Evolutionary conservation across 2,888 invertebrate species (phyloP).

Genomic region (Cataglyphis cursor): DNA sequence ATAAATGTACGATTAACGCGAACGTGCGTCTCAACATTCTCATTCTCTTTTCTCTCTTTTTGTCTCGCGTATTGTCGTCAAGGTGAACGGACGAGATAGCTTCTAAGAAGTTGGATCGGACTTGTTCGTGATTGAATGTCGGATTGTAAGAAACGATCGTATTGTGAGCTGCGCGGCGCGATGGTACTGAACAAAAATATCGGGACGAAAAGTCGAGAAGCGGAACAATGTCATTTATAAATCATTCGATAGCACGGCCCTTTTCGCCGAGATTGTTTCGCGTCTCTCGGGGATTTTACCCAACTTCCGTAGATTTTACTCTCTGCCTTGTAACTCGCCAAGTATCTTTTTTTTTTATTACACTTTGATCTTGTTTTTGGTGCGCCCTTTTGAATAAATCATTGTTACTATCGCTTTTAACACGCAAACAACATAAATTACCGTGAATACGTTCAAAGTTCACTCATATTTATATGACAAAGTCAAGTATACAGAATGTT

Average conservation of each 20-base stretch:
- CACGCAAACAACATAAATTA: neutral
- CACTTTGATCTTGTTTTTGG: slow-evolving; percentile 19
- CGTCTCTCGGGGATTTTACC: neutral
- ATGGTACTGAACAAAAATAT: slow-evolving; percentile 46
- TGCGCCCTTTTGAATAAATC: slow-evolving; percentile 29
- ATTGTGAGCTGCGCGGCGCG: slow-evolving; percentile 15
- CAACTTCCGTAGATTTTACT: slow-evolving; percentile 15
- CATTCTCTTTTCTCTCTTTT: slow-evolving; percentile 39
- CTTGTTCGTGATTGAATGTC: slow-evolving; percentile 55
- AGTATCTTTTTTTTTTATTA: slow-evolving; percentile 1
- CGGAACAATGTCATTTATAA: slow-evolving; percentile 44
- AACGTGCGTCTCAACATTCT: slow-evolving; percentile 12
- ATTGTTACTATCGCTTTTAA: slow-evolving; percentile 5
- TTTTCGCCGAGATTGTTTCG: slow-evolving; percentile 24
- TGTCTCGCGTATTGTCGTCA: slow-evolving; percentile 26
- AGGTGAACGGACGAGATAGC: slow-evolving; percentile 49
- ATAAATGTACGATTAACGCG: neutral
- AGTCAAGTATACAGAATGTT: neutral
- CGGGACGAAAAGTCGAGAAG: slow-evolving; percentile 36
- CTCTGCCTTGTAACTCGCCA: neutral
- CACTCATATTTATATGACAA: slow-evolving; percentile 1
- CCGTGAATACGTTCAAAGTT: slow-evolving; percentile 2
- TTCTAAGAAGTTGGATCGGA: slow-evolving; percentile 53
- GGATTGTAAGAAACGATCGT: slow-evolving; percentile 38
- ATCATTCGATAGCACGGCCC: slow-evolving; percentile 19